Conservation (phyloP, 2,797 vertebrate genomes). For the Sparidentex hasta region DNA sequence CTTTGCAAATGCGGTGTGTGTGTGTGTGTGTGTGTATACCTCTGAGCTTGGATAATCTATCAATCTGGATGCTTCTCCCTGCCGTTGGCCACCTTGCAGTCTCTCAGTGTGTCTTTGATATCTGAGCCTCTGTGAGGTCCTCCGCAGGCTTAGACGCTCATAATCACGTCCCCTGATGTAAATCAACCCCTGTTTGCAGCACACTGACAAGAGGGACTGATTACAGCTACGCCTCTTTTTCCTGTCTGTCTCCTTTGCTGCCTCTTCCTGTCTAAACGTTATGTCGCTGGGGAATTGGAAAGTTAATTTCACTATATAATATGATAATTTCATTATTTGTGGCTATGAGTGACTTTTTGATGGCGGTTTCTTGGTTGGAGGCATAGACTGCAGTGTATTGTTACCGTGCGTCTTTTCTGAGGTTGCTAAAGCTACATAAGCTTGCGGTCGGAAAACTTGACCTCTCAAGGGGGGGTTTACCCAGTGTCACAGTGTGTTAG, state of each 20-base stretch:
- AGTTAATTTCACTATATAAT: too few relatives aligned
- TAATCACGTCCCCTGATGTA: conserved; percentile 45
- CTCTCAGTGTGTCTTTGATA: conserved; percentile 56
- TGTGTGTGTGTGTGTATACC: background rate
- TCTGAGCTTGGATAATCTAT: conserved; percentile 22
- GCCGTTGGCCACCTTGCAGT: background rate
- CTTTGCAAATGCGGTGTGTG: background rate
- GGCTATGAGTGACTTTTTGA: too few relatives aligned
- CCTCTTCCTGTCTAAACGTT: background rate
- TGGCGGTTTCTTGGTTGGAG: too few relatives aligned
- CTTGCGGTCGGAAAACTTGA: too few relatives aligned
- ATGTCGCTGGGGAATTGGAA: background rate
- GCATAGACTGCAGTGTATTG: too few relatives aligned
- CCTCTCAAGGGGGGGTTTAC: too few relatives aligned
- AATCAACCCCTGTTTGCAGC: conserved; percentile 48
- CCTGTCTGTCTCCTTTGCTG: background rate
- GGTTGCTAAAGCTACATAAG: too few relatives aligned
- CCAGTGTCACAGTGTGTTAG: too few relatives aligned
- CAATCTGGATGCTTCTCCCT: conserved; percentile 7
- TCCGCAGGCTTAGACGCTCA: conserved; percentile 31
- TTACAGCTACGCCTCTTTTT: conserved; percentile 18
- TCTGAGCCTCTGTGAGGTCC: conserved; percentile 46
- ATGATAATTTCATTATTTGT: too few relatives aligned
- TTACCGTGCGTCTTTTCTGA: too few relatives aligned
- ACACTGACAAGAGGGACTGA: conserved; percentile 14